Conservation (phyloP, 2,888 invertebrate species). For the Physocephala rufipes region DNA sequence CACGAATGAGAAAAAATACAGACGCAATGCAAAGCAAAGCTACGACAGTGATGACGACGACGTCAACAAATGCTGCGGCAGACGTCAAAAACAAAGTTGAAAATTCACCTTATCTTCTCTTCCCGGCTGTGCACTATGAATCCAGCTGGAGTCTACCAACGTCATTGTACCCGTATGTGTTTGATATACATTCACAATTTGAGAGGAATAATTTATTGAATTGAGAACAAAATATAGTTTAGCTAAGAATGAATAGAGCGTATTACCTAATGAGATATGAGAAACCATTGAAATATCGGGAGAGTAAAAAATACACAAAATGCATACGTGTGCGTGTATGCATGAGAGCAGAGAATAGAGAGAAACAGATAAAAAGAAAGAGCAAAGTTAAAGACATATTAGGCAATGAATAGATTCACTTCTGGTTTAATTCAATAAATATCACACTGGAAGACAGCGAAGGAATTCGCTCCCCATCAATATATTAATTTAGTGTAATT, state of each 20-base stretch:
- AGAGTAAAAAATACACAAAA: slow-evolving; percentile 2
- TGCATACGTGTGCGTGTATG: too few relatives aligned
- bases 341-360: background rate
- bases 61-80: background rate
- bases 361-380: slow-evolving; percentile 13
- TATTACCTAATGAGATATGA: background rate
- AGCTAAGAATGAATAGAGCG: slow-evolving; percentile 15
- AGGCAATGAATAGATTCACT: background rate
- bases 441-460: slow-evolving; percentile 17
- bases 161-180: slow-evolving; percentile 8
- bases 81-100: slow-evolving; percentile 17
- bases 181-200: too few relatives aligned
- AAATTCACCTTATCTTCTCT: slow-evolving; percentile 33
- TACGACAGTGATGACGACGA: too few relatives aligned
- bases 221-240: slow-evolving; percentile 9
- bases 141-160: slow-evolving; percentile 31
- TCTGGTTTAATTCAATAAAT: background rate
- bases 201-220: background rate
- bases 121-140: slow-evolving; percentile 29
- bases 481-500: background rate
- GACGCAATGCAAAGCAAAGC: slow-evolving; percentile 4
- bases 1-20: slow-evolving; percentile 26
- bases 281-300: background rate
- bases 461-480: too few relatives aligned
- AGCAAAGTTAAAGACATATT: background rate